Base-by-base conservation (phyloP, 1,140 invertebrate genomes). In the Drosophila truncata region DNA sequence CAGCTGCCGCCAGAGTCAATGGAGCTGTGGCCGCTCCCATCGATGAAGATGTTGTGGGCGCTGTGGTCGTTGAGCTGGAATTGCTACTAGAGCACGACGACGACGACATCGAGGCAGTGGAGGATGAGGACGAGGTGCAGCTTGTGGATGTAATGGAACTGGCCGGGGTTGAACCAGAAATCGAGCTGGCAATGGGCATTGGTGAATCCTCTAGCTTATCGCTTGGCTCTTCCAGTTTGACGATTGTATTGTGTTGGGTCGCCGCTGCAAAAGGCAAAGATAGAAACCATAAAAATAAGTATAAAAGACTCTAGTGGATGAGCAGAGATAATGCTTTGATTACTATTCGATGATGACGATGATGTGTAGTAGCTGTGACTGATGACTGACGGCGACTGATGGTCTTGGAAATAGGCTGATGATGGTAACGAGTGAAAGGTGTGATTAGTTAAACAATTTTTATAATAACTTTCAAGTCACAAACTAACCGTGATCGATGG, bases 401-500 rank as follows among this genome's bases (percentile, higher is more conserved):
- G 84, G 55, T 80, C 61, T 50, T 88, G 83, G 55, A 87, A 88
- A 66, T 87, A 87, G n/a, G 84, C 83, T 87, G 58, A 47, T 87
- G 58, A 47, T 54, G 47, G 60, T 31, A 42, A 49, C 3, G 57
- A 62, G 41, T 27, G n/a, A 33, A 44, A 66, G 33, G 42, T 25
- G 20, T 42, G 20, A 59, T 65, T 41, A 46, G 23, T 63, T 4
- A n/a, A 9, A 27, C 10, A 35, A 5, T 16, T 35, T 35, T 25
- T 4, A 18, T n/a, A 31, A 33, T 13, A 37, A 4, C 10, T 23
- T 37, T 2, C 18, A 25, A 13, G 29, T 31, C 29, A 31, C 4
- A 20, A 23, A 49, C 65, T 81, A 71, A 92, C 91, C 91, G 66
- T 91, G 90, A 79, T 91, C 90, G 29, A 91, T 78, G 41, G 90